These are phyloP conservation scores for Cotesia typhae DNA, from an alignment of 1,140 invertebrate genomes.

Conservation along the genomic window DNA sequence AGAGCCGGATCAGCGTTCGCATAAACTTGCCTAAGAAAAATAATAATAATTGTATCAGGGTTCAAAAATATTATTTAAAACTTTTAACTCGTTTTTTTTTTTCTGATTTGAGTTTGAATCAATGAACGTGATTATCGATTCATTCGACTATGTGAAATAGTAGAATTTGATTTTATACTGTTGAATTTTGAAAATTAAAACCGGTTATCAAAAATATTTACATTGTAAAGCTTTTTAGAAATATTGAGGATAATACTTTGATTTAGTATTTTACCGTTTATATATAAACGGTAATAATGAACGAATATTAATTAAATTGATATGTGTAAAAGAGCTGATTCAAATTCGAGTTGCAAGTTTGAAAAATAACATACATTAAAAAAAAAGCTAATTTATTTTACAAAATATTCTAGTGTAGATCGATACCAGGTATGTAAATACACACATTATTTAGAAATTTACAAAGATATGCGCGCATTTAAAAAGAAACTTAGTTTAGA, in stretches of 20 bases:
- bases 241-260: background rate
- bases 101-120: background rate
- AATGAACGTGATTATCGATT: background rate
- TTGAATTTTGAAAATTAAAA: slow-evolving; percentile 38
- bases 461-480: no score
- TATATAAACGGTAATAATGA: no score
- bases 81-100: slow-evolving; percentile 32
- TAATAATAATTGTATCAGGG: slow-evolving; percentile 36
- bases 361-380: background rate
- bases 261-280: background rate
- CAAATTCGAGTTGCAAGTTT: background rate
- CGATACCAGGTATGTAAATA: no score
- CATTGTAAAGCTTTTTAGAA: slow-evolving; percentile 26
- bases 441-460: no score
- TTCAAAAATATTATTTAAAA: slow-evolving; percentile 43
- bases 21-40: slow-evolving; percentile 64
- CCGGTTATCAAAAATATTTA: slow-evolving; percentile 22
- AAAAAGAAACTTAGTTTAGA: no score
- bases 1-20: slow-evolving; percentile 69
- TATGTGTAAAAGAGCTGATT: background rate
- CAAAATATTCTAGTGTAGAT: no score
- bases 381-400: background rate
- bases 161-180: background rate
- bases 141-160: background rate
- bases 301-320: no score